phyloP scores from a whole-genome alignment of 2,797 vertebrate genomes.

The Oreortyx pictus region DNA sequence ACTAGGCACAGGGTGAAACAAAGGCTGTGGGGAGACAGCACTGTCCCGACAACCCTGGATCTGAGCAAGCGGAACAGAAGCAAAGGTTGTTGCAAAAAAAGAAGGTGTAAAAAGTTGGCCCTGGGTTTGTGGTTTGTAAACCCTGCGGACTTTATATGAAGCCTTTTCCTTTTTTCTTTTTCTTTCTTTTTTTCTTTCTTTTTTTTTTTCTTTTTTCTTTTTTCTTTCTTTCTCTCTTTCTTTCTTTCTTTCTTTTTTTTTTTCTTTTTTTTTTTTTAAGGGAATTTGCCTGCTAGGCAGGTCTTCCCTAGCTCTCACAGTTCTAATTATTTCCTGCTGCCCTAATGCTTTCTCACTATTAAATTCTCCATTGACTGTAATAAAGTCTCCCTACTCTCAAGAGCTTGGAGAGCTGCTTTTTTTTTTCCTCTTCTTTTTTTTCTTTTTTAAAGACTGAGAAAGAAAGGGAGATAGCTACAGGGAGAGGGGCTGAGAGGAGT shows the following conservation, averaged over 20 bases:
- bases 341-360: conserved; percentile 72
- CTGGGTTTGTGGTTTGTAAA: conserved; percentile 44
- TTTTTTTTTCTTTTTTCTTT: background rate
- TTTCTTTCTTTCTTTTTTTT: background rate
- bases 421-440: background rate
- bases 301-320: conserved; percentile 68
- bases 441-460: background rate
- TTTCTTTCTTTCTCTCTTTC: background rate
- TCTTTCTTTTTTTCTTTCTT: background rate
- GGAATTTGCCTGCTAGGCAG: conserved; percentile 71
- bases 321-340: conserved; percentile 78
- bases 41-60: conserved; percentile 60
- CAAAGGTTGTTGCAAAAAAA: conserved; percentile 38
- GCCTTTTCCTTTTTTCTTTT: background rate
- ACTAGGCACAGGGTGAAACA: conserved; percentile 60
- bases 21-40: conserved; percentile 55
- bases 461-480: background rate
- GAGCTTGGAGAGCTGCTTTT: conserved; percentile 50
- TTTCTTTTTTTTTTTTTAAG: background rate
- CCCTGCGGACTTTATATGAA: conserved; percentile 50
- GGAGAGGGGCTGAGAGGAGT: conserved; percentile 5
- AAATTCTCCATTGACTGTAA: conserved; percentile 68
- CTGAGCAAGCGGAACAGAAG: conserved; percentile 50
- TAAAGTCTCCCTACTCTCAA: conserved; percentile 72
- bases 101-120: conserved; percentile 63